A percentile compares a stretch with the other conserved stretches of the same genome.
Conservation (phyloP, 2,888 invertebrate species). For the Caenorhabditis sp. region DNA sequence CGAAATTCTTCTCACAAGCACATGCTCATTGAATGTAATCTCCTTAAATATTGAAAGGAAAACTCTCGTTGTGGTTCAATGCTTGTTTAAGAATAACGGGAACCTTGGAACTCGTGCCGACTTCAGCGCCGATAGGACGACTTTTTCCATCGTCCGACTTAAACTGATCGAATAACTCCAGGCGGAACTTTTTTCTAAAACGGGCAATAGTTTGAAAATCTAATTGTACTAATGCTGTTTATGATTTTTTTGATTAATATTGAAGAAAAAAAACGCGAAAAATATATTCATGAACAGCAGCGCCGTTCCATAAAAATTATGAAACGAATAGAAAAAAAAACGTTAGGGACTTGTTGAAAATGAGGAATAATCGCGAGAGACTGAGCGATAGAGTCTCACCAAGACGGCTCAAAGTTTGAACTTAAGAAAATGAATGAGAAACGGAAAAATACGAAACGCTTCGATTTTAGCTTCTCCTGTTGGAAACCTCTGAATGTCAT, state of each 20-base stretch:
- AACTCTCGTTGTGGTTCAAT: not conserved
- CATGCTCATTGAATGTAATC: constrained; percentile 9
- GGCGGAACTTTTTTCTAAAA: no score
- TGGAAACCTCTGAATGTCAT: constrained; percentile 1
- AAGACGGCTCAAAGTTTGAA: constrained; percentile 33
- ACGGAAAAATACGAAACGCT: constrained; percentile 31
- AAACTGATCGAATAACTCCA: no score
- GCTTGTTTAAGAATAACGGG: constrained; percentile 1
- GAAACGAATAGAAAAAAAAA: constrained; percentile 17
- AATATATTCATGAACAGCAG: no score
- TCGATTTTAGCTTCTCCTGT: not conserved
- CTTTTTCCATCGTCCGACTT: no score
- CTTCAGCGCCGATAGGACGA: no score
- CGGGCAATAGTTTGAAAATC: no score
- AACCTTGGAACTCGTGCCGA: constrained; percentile 3
- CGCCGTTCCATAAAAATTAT: no score
- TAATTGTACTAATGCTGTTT: no score
- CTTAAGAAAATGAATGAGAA: constrained; percentile 35
- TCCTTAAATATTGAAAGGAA: not conserved
- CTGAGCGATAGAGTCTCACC: constrained; percentile 28
- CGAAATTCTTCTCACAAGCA: constrained; percentile 27
- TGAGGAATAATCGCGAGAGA: constrained; percentile 41
- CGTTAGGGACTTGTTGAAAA: constrained; percentile 31
- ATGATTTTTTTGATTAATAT: no score
- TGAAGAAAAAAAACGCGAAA: no score